Evolutionary conservation across 2,888 invertebrate species (phyloP).

Genomic region (Aspidiotus destructor): DNA sequence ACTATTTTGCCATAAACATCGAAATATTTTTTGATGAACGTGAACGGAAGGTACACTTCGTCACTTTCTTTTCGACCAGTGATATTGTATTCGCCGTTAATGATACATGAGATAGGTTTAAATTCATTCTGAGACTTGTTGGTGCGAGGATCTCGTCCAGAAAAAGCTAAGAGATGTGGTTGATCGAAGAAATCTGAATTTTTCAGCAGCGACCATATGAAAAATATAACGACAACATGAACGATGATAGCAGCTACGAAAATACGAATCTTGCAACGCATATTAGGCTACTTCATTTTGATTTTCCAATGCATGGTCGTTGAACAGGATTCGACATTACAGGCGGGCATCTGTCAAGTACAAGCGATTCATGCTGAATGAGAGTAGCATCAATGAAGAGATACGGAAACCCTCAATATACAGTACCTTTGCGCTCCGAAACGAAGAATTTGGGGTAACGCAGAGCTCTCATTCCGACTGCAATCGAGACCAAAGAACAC

Average conservation of each 20-base stretch:
- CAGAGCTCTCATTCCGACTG: no score
- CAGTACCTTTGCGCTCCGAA: no score
- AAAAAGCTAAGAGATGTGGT: slow-evolving; percentile 12
- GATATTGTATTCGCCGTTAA: slow-evolving; percentile 75
- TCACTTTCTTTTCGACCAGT: slow-evolving; percentile 69
- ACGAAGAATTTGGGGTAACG: no score
- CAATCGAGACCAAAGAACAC: no score
- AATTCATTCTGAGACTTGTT: slow-evolving; percentile 6
- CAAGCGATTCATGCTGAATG: no score
- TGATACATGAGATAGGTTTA: slow-evolving; percentile 70
- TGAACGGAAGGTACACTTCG: slow-evolving; percentile 85
- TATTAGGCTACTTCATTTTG: slow-evolving; percentile 24
- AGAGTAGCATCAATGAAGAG: no score
- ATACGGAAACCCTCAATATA: no score
- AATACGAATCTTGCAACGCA: slow-evolving; percentile 21
- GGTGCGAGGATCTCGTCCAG: neutral
- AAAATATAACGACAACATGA: slow-evolving; percentile 11
- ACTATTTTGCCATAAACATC: slow-evolving; percentile 82
- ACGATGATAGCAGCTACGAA: neutral
- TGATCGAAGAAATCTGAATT: slow-evolving; percentile 18
- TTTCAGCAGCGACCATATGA: slow-evolving; percentile 18
- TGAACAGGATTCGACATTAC: no score
- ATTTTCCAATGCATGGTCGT: neutral
- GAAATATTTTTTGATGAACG: slow-evolving; percentile 86
- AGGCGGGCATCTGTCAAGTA: no score